phyloP scores from a whole-genome alignment of 2,888 invertebrate species.

The Sphecodes monilicornis region DNA sequence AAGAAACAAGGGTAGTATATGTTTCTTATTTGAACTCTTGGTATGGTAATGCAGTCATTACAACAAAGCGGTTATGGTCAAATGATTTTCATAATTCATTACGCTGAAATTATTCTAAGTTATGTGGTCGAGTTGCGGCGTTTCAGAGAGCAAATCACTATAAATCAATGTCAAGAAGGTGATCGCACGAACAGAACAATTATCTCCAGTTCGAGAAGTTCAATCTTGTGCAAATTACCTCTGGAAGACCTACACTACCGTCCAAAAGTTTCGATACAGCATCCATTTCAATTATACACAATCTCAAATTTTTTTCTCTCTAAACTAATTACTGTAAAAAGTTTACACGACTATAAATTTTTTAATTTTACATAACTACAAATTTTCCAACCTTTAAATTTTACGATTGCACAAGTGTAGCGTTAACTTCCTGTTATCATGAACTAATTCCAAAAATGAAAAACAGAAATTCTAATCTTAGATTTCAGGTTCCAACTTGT shows the following conservation, averaged over 20 bases:
- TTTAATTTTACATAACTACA: background rate
- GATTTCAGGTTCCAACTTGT: background rate
- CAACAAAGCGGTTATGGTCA: background rate
- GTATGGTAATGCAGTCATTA: background rate
- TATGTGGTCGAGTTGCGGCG: conserved; percentile 26
- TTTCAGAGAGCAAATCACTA: conserved; percentile 61
- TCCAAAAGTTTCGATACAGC: background rate
- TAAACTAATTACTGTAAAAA: background rate
- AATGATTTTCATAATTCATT: background rate
- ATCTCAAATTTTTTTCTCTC: background rate
- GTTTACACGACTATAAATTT: background rate
- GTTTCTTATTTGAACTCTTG: background rate
- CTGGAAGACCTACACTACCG: conserved; percentile 10
- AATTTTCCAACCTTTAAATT: background rate
- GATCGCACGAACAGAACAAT: conserved; percentile 67
- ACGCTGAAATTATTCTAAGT: conserved; percentile 17
- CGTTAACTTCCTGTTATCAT: background rate
- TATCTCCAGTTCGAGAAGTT: conserved; percentile 59
- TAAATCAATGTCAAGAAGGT: conserved; percentile 68
- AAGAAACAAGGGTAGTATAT: background rate
- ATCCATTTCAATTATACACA: background rate
- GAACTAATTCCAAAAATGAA: background rate
- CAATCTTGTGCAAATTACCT: conserved; percentile 48
- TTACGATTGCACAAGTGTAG: background rate
- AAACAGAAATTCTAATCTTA: background rate